Evolutionary conservation across 2,113 vertebrate species (phyloP).

Genomic region (Archocentrus centrarchus): DNA sequence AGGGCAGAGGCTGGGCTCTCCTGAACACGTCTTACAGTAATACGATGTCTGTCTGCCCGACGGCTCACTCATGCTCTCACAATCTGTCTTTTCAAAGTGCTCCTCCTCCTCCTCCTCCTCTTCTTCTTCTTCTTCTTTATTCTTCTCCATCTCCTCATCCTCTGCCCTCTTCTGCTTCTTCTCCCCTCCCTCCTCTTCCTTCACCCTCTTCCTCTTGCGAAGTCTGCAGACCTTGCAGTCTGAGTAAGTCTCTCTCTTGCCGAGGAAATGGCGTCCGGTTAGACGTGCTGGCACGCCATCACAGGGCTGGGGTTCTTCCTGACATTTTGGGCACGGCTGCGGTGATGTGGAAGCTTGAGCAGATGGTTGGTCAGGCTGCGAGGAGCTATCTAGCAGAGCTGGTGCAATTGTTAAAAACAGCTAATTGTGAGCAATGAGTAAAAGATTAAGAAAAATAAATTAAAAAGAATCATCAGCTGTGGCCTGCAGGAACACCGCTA

Average conservation of each 20-base stretch:
- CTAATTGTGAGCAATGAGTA: constrained; percentile 57
- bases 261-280: constrained; percentile 72
- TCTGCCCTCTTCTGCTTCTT: not conserved
- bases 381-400: constrained; percentile 61
- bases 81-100: constrained; percentile 8
- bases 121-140: not conserved
- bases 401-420: constrained; percentile 66
- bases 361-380: constrained; percentile 27
- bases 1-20: constrained; percentile 72
- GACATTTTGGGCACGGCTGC: constrained; percentile 20
- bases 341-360: constrained; percentile 49
- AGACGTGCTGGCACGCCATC: constrained; percentile 62
- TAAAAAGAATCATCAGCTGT: not conserved
- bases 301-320: constrained; percentile 20
- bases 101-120: not conserved
- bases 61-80: constrained; percentile 7
- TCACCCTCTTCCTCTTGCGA: constrained; percentile 50
- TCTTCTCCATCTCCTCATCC: not conserved
- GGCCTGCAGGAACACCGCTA: not conserved
- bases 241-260: constrained; percentile 31
- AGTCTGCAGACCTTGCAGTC: constrained; percentile 71
- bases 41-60: constrained; percentile 25
- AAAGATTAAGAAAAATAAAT: not conserved
- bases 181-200: constrained; percentile 32
- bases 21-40: constrained; percentile 74